These are phyloP conservation scores for Microcebus murinus DNA, from an alignment of 2,113 vertebrate genomes.

Conservation along the genomic window DNA sequence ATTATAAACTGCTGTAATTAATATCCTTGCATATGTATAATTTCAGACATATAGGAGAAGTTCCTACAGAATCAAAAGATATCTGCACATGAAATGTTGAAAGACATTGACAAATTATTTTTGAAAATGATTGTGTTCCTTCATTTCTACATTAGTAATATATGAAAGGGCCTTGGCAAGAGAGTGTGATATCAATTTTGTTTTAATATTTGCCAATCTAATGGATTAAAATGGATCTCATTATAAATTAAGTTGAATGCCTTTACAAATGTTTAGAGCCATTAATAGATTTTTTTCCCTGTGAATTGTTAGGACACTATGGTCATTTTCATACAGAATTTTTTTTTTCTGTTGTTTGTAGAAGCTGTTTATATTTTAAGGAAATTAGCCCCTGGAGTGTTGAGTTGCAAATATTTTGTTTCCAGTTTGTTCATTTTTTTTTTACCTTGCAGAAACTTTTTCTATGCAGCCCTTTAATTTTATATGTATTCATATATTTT, in stretches of 20 bases:
- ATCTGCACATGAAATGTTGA: neutral
- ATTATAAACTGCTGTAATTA: neutral
- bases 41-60: neutral
- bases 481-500: neutral
- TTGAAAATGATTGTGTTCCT: neutral
- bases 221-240: neutral
- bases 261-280: neutral
- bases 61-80: neutral
- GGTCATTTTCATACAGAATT: neutral
- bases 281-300: neutral
- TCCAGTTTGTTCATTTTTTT: neutral
- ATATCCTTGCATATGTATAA: neutral
- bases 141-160: neutral
- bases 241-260: neutral
- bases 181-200: neutral
- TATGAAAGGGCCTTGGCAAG: neutral
- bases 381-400: neutral
- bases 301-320: neutral
- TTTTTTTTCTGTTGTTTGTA: neutral
- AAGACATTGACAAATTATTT: neutral
- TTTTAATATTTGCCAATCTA: neutral
- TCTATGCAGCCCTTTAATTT: neutral
- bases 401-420: neutral
- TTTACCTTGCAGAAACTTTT: neutral
- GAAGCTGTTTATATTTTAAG: neutral